phyloP scores from a whole-genome alignment of 2,113 vertebrate genomes.

The Rhinichthys klamathensis region DNA sequence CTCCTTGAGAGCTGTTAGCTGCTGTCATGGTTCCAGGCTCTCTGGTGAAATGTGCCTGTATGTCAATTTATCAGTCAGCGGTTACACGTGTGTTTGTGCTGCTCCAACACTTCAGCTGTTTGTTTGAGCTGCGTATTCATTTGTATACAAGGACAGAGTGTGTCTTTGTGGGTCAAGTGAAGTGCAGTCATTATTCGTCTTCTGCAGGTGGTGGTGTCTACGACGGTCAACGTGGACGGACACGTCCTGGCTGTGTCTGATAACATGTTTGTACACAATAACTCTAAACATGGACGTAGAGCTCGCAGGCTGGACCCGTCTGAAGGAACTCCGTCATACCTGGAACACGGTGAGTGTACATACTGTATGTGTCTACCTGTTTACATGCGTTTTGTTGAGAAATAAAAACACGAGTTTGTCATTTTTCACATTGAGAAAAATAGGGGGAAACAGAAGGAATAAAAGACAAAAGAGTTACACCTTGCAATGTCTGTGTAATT shows the following conservation, averaged over 20 bases:
- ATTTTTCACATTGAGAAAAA: background rate
- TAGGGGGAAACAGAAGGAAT: constrained; percentile 2
- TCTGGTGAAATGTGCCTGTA: constrained; percentile 34
- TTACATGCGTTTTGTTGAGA: background rate
- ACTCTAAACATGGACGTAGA: constrained; percentile 89
- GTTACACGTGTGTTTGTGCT: background rate
- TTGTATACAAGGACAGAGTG: background rate
- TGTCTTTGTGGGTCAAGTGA: background rate
- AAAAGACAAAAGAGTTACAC: constrained; percentile 1
- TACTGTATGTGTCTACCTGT: too few relatives aligned
- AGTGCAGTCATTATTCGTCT: background rate
- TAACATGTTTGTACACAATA: constrained; percentile 93
- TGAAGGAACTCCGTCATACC: constrained; percentile 90
- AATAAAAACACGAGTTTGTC: background rate
- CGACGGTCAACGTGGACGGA: constrained; percentile 90
- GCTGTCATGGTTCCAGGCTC: constrained; percentile 32
- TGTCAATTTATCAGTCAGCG: constrained; percentile 27
- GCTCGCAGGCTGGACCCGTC: constrained; percentile 91
- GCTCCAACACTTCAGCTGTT: background rate
- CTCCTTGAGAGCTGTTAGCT: constrained; percentile 23
- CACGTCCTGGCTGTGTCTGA: constrained; percentile 90
- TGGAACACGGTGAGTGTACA: constrained; percentile 85
- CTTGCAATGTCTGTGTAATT: constrained; percentile 25
- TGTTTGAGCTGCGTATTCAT: background rate
- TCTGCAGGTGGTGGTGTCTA: constrained; percentile 86